These are phyloP conservation scores for Drosophila mettleri DNA, from an alignment of 2,888 invertebrate genomes.

Conservation along the genomic window DNA sequence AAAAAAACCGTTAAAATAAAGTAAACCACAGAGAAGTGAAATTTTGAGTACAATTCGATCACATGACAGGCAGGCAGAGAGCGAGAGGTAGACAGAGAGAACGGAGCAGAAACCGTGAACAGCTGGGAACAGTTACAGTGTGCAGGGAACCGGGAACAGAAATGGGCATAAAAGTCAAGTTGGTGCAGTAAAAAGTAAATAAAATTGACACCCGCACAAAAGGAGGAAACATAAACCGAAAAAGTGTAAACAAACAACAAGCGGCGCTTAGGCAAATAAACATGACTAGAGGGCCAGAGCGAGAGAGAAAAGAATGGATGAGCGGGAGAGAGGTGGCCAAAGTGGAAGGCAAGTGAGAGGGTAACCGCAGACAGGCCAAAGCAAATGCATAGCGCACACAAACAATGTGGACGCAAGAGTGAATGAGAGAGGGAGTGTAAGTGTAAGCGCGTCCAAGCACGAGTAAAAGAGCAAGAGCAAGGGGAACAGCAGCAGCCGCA, in stretches of 20 bases:
- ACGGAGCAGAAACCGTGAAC: conserved; percentile 7
- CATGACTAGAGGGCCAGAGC: conserved; percentile 34
- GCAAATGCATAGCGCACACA: conserved; percentile 22
- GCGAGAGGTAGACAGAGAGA: background rate
- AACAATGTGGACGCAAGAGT: conserved; percentile 5
- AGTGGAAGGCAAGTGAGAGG: conserved; percentile 1
- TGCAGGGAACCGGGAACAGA: conserved; percentile 19
- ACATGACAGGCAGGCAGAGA: conserved; percentile 5
- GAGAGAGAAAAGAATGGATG: background rate
- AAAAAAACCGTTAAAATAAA: background rate
- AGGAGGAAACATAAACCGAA: conserved; percentile 54
- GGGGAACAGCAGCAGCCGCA: conserved; percentile 11
- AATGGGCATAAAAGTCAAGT: conserved; percentile 62
- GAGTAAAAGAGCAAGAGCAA: conserved; percentile 4
- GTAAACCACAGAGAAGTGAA: background rate
- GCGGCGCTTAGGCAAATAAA: conserved; percentile 70
- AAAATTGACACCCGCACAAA: conserved; percentile 66
- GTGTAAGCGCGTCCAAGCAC: background rate
- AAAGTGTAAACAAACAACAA: conserved; percentile 57
- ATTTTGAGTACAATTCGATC: conserved; percentile 21
- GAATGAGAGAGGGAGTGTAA: background rate
- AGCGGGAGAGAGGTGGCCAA: background rate
- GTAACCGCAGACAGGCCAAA: conserved; percentile 43
- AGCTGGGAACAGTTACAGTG: background rate
- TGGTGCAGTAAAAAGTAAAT: conserved; percentile 59